phyloP scores from a whole-genome alignment of 30 jellyfish, hydroid and myxozoan species.

The Chironex yamaguchii region DNA sequence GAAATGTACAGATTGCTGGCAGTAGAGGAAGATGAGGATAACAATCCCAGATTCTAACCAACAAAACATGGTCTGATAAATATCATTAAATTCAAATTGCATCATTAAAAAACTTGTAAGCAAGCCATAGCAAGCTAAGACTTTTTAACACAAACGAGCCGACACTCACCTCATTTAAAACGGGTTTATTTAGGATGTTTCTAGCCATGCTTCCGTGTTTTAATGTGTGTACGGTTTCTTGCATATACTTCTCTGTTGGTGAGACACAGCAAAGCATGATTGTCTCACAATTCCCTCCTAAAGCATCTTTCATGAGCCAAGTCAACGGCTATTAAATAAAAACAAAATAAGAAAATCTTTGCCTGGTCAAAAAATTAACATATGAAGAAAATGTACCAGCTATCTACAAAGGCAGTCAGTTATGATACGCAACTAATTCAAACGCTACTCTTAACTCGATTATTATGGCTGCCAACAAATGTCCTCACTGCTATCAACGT shows the following conservation, averaged over 20 bases:
- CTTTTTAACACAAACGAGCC: not conserved
- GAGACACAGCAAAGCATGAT: conserved; percentile 94
- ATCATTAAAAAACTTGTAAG: not conserved
- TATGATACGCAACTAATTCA: too few relatives aligned
- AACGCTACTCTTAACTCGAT: too few relatives aligned
- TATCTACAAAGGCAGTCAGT: too few relatives aligned
- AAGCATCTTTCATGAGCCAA: conserved; percentile 96
- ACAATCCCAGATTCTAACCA: too few relatives aligned
- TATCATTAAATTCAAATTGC: too few relatives aligned
- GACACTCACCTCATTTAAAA: conserved; percentile 82
- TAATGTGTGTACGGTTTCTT: conserved; percentile 83
- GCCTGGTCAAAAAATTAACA: too few relatives aligned
- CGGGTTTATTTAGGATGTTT: conserved; percentile 89
- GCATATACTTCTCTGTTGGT: conserved; percentile 70
- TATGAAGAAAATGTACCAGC: too few relatives aligned
- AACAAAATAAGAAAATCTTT: not conserved
- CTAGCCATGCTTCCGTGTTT: conserved; percentile 95
- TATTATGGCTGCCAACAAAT: too few relatives aligned
- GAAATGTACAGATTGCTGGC: too few relatives aligned
- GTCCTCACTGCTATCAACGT: too few relatives aligned
- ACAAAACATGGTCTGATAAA: too few relatives aligned
- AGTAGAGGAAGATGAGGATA: too few relatives aligned
- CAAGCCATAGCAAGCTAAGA: not conserved
- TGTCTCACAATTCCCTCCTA: conserved; percentile 96
- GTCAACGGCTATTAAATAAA: conserved; percentile 78